Percentiles rank a stretch among this genome's conserved stretches.
phyloP scores from a whole-genome alignment of 2,888 invertebrate genomes.

The Ferrisia virgata region DNA sequence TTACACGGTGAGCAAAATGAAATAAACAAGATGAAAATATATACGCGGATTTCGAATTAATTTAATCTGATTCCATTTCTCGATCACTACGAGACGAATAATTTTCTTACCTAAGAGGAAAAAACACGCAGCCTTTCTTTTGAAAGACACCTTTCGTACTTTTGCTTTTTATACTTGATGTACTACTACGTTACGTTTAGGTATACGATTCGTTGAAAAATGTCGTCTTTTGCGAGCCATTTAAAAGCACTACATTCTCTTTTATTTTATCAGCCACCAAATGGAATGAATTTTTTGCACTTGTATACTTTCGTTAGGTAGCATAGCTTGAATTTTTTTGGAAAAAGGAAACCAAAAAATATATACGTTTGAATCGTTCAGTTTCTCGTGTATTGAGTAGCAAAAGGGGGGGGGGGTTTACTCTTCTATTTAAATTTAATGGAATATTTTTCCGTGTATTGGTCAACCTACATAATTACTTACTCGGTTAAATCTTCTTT shows the following conservation, averaged over 20 bases:
- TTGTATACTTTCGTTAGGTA: not conserved
- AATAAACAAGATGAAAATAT: not conserved
- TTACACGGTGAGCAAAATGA: not conserved
- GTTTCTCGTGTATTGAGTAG: too few species aligned
- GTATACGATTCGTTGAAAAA: not conserved
- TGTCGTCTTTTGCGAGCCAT: not conserved
- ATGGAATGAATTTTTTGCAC: not conserved
- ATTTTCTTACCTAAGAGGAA: not conserved
- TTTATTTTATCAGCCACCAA: not conserved
- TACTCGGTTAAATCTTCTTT: not conserved
- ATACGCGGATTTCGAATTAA: not conserved
- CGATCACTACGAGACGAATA: not conserved
- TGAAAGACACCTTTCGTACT: not conserved
- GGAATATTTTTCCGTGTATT: not conserved
- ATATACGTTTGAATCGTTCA: not conserved
- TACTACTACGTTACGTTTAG: too few species aligned
- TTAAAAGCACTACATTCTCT: not conserved
- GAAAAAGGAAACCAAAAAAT: not conserved
- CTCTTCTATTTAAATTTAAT: too few species aligned
- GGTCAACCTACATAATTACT: not conserved
- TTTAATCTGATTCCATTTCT: conserved; percentile 3
- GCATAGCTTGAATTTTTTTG: too few species aligned
- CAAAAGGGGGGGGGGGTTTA: too few species aligned
- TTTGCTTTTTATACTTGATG: not conserved
- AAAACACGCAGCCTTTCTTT: not conserved